Percentiles rank a stretch among this genome's conserved stretches.
phyloP scores from a whole-genome alignment of 2,113 vertebrate genomes.

The Phainopepla nitens region DNA sequence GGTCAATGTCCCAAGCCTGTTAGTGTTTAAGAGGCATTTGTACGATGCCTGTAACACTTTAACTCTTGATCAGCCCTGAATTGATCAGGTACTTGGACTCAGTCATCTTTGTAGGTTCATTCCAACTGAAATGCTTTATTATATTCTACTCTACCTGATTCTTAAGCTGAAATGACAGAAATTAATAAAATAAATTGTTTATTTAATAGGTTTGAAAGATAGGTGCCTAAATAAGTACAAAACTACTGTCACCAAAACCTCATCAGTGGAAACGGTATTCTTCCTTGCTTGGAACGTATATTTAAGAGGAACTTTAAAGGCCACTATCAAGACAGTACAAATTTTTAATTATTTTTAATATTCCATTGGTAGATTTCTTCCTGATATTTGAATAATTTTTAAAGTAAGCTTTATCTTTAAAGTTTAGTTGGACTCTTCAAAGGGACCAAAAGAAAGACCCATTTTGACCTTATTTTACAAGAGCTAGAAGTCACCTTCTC shows the following conservation, averaged over 20 bases:
- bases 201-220: neutral
- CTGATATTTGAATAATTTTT: neutral
- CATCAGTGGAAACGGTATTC: neutral
- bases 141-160: neutral
- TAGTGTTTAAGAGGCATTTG: neutral
- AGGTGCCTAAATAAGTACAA: neutral
- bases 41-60: neutral
- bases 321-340: neutral
- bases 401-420: neutral
- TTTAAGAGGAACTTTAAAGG: neutral
- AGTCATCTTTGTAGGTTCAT: accelerated
- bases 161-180: neutral
- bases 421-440: neutral
- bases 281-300: neutral
- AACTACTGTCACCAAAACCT: neutral
- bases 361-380: accelerated
- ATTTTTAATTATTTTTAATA: neutral
- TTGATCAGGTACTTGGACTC: neutral
- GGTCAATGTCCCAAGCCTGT: neutral
- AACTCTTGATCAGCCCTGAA: neutral
- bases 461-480: neutral
- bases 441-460: neutral
- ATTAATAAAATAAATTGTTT: neutral
- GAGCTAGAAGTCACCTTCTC: conserved; percentile 10
- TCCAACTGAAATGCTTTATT: neutral